A percentile compares a stretch with the other conserved stretches of the same genome.
These are phyloP conservation scores for Marronus borbonicus DNA, from an alignment of 2,888 invertebrate genomes.

Conservation along the genomic window DNA sequence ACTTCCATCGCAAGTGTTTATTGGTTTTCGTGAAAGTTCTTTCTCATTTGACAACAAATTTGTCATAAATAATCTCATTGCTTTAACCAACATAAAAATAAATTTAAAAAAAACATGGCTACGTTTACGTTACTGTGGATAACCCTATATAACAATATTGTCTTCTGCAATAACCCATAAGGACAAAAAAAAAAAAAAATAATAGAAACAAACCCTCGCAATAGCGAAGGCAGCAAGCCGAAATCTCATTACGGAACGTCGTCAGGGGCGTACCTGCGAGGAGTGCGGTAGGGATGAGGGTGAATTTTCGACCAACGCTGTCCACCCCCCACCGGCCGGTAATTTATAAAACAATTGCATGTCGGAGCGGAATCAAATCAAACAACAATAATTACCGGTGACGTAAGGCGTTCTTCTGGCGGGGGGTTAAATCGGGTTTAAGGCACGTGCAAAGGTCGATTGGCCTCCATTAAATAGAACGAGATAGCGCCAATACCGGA, in stretches of 20 bases:
- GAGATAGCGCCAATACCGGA: neutral
- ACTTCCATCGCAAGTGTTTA: too few species aligned
- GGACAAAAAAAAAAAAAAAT: too few species aligned
- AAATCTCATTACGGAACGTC: conserved; percentile 50
- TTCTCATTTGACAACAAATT: too few species aligned
- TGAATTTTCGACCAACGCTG: conserved; percentile 8
- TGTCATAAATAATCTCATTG: too few species aligned
- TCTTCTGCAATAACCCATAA: too few species aligned
- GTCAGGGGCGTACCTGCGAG: conserved; percentile 8
- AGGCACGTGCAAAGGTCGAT: conserved; percentile 46
- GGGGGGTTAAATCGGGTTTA: conserved; percentile 18
- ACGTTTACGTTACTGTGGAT: too few species aligned
- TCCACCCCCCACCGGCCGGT: conserved; percentile 24
- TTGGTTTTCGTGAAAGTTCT: too few species aligned
- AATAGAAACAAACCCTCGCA: neutral
- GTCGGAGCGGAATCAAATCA: conserved; percentile 67
- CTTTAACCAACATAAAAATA: too few species aligned
- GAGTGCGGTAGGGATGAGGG: neutral
- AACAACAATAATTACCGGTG: conserved; percentile 58
- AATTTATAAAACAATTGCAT: conserved; percentile 63
- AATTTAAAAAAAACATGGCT: too few species aligned
- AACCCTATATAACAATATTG: too few species aligned
- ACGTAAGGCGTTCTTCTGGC: conserved; percentile 43
- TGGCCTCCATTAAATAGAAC: conserved; percentile 32
- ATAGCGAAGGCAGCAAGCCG: neutral